These are phyloP conservation scores for Mythimna ferrago DNA, from an alignment of 2,888 invertebrate genomes.

Conservation along the genomic window DNA sequence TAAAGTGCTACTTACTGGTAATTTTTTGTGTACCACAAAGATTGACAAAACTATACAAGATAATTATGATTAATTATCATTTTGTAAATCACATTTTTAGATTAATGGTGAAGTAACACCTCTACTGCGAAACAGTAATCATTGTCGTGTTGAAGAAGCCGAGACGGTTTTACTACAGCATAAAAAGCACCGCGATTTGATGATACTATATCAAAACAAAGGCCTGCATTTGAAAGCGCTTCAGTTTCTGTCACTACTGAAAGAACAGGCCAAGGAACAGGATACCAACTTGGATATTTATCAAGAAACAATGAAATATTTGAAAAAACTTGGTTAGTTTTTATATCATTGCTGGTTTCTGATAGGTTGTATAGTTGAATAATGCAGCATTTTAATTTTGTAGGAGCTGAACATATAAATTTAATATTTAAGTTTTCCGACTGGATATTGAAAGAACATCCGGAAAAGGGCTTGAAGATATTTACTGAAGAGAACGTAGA, in stretches of 20 bases:
- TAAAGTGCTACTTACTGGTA: constrained; percentile 99
- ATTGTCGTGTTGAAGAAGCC: constrained; percentile 98
- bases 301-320: constrained; percentile 96
- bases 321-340: constrained; percentile 95
- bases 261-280: constrained; percentile 93
- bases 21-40: constrained; percentile 14
- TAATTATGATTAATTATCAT: not conserved
- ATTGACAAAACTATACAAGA: not conserved
- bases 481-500: constrained; percentile 97
- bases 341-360: not conserved
- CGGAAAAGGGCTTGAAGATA: constrained; percentile 96
- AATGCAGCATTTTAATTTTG: constrained; percentile 26
- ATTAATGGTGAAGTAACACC: constrained; percentile 99
- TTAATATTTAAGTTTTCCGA: constrained; percentile 98
- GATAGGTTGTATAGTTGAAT: constrained; percentile 8
- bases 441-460: constrained; percentile 96
- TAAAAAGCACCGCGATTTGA: constrained; percentile 97
- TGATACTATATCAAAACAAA: constrained; percentile 98
- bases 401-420: constrained; percentile 94
- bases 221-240: constrained; percentile 98
- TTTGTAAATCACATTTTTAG: constrained; percentile 83
- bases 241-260: constrained; percentile 92
- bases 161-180: constrained; percentile 96
- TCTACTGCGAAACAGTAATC: constrained; percentile 95
- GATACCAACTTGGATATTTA: constrained; percentile 95